These are phyloP conservation scores for Danionella cerebrum DNA, from an alignment of 2,113 vertebrate genomes.

Conservation along the genomic window DNA sequence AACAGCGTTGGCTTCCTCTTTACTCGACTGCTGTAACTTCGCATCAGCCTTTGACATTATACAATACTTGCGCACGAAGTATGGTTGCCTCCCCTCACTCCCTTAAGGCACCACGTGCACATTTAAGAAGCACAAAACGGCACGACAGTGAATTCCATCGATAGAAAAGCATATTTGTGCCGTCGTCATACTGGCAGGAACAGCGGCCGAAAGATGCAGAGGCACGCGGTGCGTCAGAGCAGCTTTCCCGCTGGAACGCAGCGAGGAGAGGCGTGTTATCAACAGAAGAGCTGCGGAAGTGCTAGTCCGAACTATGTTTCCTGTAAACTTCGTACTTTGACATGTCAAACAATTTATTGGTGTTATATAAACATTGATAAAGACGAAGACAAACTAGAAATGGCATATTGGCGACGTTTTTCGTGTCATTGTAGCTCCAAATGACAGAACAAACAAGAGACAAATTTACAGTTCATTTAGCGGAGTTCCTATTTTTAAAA, in stretches of 20 bases:
- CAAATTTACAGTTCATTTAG: no score
- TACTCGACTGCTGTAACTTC: constrained; percentile 3
- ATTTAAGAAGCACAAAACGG: neutral
- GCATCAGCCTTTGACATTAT: constrained; percentile 33
- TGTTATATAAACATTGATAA: neutral
- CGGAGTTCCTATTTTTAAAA: no score
- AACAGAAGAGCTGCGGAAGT: neutral
- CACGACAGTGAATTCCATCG: neutral
- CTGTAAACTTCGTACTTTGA: neutral
- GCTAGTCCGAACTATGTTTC: neutral
- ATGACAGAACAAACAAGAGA: no score
- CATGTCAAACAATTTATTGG: neutral
- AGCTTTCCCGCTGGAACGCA: neutral
- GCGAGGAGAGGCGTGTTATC: neutral
- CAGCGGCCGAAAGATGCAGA: no score
- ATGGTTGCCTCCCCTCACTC: constrained; percentile 24
- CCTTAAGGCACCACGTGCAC: neutral
- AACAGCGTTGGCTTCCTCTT: neutral
- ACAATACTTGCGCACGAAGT: constrained; percentile 11
- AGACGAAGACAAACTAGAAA: no score
- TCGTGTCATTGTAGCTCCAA: no score
- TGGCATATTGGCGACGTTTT: no score
- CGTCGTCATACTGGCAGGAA: neutral
- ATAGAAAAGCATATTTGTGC: neutral
- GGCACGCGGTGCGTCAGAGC: neutral